phyloP scores from a whole-genome alignment of 1,140 invertebrate species.

The Nymphalis io region DNA sequence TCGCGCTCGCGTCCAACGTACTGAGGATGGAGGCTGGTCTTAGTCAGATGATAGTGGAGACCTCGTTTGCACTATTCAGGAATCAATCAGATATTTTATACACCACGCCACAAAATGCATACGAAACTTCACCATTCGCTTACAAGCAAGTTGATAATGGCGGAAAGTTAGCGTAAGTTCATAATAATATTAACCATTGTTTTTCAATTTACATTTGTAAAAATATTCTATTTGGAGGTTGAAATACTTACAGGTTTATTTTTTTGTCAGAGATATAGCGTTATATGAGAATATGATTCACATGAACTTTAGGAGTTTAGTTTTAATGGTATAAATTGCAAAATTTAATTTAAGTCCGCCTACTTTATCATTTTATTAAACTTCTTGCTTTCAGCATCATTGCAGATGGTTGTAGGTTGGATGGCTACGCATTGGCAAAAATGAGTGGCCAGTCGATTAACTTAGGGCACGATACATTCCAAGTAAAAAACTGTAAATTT shows the following conservation, averaged over 20 bases:
- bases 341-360: too few species aligned
- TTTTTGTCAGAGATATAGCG: too few species aligned
- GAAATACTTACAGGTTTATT: too few species aligned
- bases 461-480: slow-evolving; percentile 53
- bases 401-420: slow-evolving; percentile 53
- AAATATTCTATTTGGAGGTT: too few species aligned
- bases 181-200: too few species aligned
- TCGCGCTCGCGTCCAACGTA: slow-evolving; percentile 50
- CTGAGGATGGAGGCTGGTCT: slow-evolving; percentile 46
- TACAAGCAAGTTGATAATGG: slow-evolving; percentile 49
- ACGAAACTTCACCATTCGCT: slow-evolving; percentile 52
- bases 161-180: slow-evolving; percentile 55
- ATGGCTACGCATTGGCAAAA: slow-evolving; percentile 45
- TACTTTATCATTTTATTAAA: not conserved
- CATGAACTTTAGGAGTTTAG: too few species aligned
- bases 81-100: slow-evolving; percentile 46
- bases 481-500: slow-evolving; percentile 54
- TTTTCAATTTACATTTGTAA: too few species aligned
- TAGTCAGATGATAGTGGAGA: slow-evolving; percentile 51
- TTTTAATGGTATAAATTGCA: too few species aligned
- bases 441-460: slow-evolving; percentile 48
- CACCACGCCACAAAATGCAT: slow-evolving; percentile 33
- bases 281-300: not conserved
- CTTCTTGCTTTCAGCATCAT: slow-evolving; percentile 60
- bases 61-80: slow-evolving; percentile 49